Conservation (phyloP, 1,140 invertebrate genomes). For the Bombyx mandarina region DNA sequence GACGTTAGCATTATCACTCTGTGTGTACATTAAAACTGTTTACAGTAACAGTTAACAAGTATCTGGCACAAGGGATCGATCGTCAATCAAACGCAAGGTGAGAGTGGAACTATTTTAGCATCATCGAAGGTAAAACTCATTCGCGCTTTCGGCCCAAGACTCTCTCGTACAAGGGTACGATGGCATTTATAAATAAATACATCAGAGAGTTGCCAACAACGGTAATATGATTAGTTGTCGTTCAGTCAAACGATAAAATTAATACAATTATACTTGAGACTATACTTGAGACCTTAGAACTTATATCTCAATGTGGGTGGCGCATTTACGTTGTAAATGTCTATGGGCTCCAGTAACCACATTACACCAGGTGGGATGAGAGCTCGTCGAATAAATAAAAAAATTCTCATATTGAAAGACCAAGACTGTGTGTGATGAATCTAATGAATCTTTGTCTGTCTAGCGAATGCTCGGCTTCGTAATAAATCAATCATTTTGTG, state of each 20-base stretch:
- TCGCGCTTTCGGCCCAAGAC: slow-evolving; percentile 63
- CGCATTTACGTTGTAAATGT: too few relatives aligned
- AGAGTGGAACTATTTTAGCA: slow-evolving; percentile 68
- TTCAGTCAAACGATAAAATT: slow-evolving; percentile 14
- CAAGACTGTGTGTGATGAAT: slow-evolving; percentile 3
- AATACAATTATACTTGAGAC: neutral
- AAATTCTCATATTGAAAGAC: slow-evolving; percentile 9
- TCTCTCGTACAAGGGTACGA: slow-evolving; percentile 59
- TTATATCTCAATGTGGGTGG: too few relatives aligned
- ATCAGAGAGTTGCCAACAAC: slow-evolving; percentile 54
- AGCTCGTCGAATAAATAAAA: slow-evolving; percentile 6
- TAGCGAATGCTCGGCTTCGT: too few relatives aligned
- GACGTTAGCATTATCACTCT: slow-evolving; percentile 17
- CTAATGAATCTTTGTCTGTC: too few relatives aligned
- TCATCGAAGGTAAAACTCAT: slow-evolving; percentile 67
- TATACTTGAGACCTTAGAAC: neutral
- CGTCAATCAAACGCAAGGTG: slow-evolving; percentile 69
- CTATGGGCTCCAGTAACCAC: too few relatives aligned
- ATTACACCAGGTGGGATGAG: slow-evolving; percentile 9
- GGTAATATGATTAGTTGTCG: slow-evolving; percentile 29
- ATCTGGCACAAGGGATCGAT: slow-evolving; percentile 69
- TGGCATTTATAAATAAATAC: slow-evolving; percentile 62
- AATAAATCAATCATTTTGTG: too few relatives aligned
- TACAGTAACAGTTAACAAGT: slow-evolving; percentile 51
- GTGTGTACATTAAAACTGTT: slow-evolving; percentile 30